These are phyloP conservation scores for Catharus ustulatus DNA, from an alignment of 2,797 vertebrate genomes.

Conservation along the genomic window DNA sequence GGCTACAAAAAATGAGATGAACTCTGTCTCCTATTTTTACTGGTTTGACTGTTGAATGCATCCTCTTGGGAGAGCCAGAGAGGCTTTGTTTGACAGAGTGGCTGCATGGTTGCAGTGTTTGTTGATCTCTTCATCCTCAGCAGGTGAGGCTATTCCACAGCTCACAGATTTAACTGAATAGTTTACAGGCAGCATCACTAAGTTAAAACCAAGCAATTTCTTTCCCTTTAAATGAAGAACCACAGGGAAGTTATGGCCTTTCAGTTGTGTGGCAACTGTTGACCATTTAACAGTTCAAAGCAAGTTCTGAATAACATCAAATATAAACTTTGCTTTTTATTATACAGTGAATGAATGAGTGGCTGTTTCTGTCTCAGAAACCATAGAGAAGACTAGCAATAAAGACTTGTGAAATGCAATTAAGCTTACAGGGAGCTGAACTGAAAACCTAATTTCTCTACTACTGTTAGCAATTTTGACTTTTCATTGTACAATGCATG, in stretches of 20 bases:
- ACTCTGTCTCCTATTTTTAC: not conserved
- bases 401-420: constrained; percentile 58
- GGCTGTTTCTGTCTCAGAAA: constrained; percentile 56
- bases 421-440: constrained; percentile 18
- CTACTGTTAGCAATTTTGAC: constrained; percentile 41
- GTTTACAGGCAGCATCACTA: not conserved
- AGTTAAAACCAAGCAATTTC: not conserved
- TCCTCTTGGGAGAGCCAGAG: not conserved
- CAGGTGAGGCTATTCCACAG: not conserved
- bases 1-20: not conserved
- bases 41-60: not conserved
- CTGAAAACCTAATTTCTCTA: constrained; percentile 49
- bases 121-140: not conserved
- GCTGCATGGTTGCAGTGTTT: not conserved
- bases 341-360: constrained; percentile 27
- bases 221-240: not conserved
- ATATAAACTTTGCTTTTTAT: not conserved
- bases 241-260: not conserved
- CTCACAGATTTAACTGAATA: not conserved
- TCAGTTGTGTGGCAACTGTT: constrained; percentile 10
- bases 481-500: not conserved
- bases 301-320: constrained; percentile 10
- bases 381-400: constrained; percentile 3
- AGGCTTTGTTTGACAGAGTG: not conserved
- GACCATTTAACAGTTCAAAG: constrained; percentile 31